phyloP scores from a whole-genome alignment of 2,888 invertebrate species.

The Anthrax anthrax region DNA sequence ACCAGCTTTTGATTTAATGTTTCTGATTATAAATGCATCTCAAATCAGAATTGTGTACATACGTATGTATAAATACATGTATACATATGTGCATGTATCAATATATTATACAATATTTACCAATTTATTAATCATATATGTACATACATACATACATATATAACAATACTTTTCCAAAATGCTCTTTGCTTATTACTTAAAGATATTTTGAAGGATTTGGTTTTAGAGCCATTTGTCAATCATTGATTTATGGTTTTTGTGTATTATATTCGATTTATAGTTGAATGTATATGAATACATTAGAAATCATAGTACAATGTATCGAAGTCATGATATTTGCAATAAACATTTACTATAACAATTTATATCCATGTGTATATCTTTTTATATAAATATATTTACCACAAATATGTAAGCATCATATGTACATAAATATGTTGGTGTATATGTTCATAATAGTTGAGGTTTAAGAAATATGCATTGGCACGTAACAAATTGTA shows the following conservation, averaged over 20 bases:
- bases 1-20: conserved; percentile 13
- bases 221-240: conserved; percentile 10
- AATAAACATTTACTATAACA: too few relatives aligned
- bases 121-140: background rate
- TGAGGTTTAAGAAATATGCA: conserved; percentile 4
- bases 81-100: too few relatives aligned
- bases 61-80: background rate
- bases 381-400: too few relatives aligned
- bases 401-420: too few relatives aligned
- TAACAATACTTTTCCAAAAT: background rate
- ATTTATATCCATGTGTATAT: too few relatives aligned
- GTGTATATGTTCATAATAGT: background rate
- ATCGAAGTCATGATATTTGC: too few relatives aligned
- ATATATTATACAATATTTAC: too few relatives aligned
- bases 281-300: background rate
- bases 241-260: conserved; percentile 9
- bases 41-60: conserved; percentile 1
- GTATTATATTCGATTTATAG: background rate
- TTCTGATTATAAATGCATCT: conserved; percentile 8
- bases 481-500: conserved; percentile 6
- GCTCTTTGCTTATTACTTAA: background rate
- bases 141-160: background rate
- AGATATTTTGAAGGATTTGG: conserved; percentile 3
- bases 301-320: conserved; percentile 2
- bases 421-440: background rate